Percentiles rank a stretch among this genome's conserved stretches.
These are phyloP conservation scores for Drosophila borealis DNA, from an alignment of 2,888 invertebrate genomes.

Conservation along the genomic window DNA sequence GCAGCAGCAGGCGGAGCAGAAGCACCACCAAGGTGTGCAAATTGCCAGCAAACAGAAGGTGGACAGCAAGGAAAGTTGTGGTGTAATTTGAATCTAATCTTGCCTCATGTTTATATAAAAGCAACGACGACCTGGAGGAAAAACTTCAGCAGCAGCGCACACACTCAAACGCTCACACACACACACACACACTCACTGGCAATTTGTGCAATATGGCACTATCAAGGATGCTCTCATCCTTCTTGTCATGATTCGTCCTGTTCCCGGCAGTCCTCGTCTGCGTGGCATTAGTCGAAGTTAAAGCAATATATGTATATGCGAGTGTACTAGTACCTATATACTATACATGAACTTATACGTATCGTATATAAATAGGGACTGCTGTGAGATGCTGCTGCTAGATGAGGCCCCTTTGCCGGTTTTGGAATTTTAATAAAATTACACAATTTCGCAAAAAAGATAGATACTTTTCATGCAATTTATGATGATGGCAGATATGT, in stretches of 20 bases:
- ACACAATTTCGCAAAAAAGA: conserved; percentile 79
- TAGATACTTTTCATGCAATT: conserved; percentile 79
- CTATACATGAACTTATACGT: conserved; percentile 31
- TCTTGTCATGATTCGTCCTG: conserved; percentile 11
- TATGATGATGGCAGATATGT: conserved; percentile 72
- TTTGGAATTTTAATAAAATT: conserved; percentile 81
- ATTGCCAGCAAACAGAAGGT: conserved; percentile 20
- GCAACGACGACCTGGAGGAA: conserved; percentile 54
- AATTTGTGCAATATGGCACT: conserved; percentile 77
- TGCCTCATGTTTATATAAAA: conserved; percentile 81
- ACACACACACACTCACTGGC: conserved; percentile 9
- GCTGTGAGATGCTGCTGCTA: conserved; percentile 36
- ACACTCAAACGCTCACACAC: neutral
- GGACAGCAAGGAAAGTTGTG: conserved; percentile 60
- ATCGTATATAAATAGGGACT: conserved; percentile 54
- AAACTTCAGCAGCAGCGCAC: conserved; percentile 39
- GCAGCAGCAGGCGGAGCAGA: conserved; percentile 19
- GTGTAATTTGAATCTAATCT: conserved; percentile 81
- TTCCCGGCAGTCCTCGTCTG: conserved; percentile 8
- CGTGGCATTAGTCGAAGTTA: conserved; percentile 20
- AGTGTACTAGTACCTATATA: conserved; percentile 5
- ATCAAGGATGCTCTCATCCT: conserved; percentile 32
- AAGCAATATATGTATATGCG: conserved; percentile 23
- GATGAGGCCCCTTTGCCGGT: conserved; percentile 31
- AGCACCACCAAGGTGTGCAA: conserved; percentile 40